Evolutionary conservation across 2,888 invertebrate genomes (phyloP), one percentile per base, ranked within the genome.

Genomic region (Strigamia maritima): DNA sequence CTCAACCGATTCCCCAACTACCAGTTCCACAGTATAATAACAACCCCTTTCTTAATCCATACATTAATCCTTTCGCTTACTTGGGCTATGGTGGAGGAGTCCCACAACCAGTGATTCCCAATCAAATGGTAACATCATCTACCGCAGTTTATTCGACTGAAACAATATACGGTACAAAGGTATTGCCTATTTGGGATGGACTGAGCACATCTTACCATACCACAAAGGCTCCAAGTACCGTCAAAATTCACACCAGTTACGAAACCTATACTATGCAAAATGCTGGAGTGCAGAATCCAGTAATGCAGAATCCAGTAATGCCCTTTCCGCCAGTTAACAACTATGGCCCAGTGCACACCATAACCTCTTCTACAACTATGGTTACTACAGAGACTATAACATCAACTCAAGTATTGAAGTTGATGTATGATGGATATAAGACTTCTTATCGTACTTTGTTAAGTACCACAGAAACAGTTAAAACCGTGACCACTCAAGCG

Each of bases 141-240:
- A 91, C 91, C 81, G 94, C 94, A 0, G 88, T 94, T 10, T 76
- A 83, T 28, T 80, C 80, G 85, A 87, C 91, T 26, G 93, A 94
- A 84, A 94, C 94, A 0, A 86, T 94, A 14, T 94, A 92, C 85
- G 93, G 94, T 85, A 92, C 94, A 0, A 93, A 93, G 84, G 90
- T 94, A 0, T 90, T 94, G 80, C 94, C 94, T 0, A 87, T 94
- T 12, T 81, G 81, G 80, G 80, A 81, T 38, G 93, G 92, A 2
- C 90, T 90, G 78, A 91, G 90, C 82, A 94, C 94, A 0, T 88
- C 91, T 44, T 90, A 91, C 81, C 93, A 92, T 83, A 94, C 94
- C 0, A 89, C 80, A 10, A 79, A 75, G 6, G 80, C 76, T 8
- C 54, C 80, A 7, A 79, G 78, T 10, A 78, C 79, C 12, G 79